phyloP scores from a whole-genome alignment of 1,140 invertebrate species.

The Odontomachus brunneus region DNA sequence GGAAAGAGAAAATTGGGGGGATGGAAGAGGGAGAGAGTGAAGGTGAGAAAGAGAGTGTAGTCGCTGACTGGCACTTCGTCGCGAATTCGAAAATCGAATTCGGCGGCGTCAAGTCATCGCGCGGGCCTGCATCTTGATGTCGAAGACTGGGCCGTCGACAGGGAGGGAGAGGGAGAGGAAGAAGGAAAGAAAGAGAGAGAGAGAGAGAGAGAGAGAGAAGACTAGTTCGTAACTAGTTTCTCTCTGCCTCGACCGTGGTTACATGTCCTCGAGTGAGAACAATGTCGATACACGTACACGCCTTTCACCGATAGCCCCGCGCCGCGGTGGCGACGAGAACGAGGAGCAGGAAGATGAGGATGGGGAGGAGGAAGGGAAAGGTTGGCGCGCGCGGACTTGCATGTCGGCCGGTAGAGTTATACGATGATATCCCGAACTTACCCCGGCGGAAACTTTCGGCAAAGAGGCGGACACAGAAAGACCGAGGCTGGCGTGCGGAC shows the following conservation, averaged over 20 bases:
- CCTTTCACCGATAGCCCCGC: constrained; percentile 49
- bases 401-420: constrained; percentile 65
- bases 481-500: constrained; percentile 30
- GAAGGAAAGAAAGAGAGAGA: no score
- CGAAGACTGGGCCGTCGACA: constrained; percentile 62
- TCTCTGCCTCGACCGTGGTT: constrained; percentile 60
- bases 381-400: constrained; percentile 31
- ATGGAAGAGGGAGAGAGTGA: no score
- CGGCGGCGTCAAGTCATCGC: constrained; percentile 20
- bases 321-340: constrained; percentile 8
- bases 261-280: constrained; percentile 67
- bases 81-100: constrained; percentile 29
- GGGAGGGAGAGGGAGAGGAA: constrained; percentile 68
- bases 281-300: constrained; percentile 69
- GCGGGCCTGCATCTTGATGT: constrained; percentile 52
- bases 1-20: no score
- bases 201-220: constrained; percentile 63
- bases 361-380: constrained; percentile 16
- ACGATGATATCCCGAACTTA: constrained; percentile 74
- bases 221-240: constrained; percentile 81
- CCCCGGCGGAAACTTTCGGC: constrained; percentile 67
- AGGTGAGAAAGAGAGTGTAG: background rate
- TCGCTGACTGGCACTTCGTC: constrained; percentile 27
- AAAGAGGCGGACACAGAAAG: constrained; percentile 65
- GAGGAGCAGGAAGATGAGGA: constrained; percentile 20